Evolutionary conservation across 2,797 vertebrate species (phyloP), one percentile per base, ranked within the genome.

Genomic region (Alectoris magna): DNA sequence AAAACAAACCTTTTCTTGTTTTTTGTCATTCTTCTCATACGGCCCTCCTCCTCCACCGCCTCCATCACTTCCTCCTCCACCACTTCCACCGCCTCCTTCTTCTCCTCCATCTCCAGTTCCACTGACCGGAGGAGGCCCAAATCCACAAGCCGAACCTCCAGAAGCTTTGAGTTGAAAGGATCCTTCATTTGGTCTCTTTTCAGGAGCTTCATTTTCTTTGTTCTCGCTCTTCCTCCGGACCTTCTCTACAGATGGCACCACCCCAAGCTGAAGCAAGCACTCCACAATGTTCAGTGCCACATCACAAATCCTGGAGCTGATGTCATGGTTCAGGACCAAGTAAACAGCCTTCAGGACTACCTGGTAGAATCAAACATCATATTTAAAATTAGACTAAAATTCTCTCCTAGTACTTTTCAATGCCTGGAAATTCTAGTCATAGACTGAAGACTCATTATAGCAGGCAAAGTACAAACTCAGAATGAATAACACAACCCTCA

Each of bases 291-390:
- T 99, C 66, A 99, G 98, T 0, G 99, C 98, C 90, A 99, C 99
- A 16, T 99, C 99, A 4, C 99, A 99, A 96, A 99, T 99, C 44
- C 99, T 98, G 70, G 99, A 99, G 95, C 99, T 99, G 96, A 99
- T 99, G 96, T 99, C 99, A 11, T 99, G 99, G 89, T 98, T 99
- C 85, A 99, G 98, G 51, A 99, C 98, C 23, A 99, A 98, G 63
- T 99, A 99, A 73, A 99, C 98, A 17, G 99, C 99, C 75, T 99
- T 98, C 91, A 99, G 96, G 60, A 99, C 97, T 48, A 99, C 99
- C 99, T 99, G 94, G 71, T 12, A 87, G 21, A 84, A 70, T 79
- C 79, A 91, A 85, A 95, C 10, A 76, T 31, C 3, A 3, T 15
- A 56, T 69, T 91, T 83, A 71, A 88, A 88, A 19, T 48, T 67